Evolutionary conservation across 2,797 vertebrate species (phyloP), one percentile per base, ranked within the genome.

Genomic region (Saxicola maurus): DNA sequence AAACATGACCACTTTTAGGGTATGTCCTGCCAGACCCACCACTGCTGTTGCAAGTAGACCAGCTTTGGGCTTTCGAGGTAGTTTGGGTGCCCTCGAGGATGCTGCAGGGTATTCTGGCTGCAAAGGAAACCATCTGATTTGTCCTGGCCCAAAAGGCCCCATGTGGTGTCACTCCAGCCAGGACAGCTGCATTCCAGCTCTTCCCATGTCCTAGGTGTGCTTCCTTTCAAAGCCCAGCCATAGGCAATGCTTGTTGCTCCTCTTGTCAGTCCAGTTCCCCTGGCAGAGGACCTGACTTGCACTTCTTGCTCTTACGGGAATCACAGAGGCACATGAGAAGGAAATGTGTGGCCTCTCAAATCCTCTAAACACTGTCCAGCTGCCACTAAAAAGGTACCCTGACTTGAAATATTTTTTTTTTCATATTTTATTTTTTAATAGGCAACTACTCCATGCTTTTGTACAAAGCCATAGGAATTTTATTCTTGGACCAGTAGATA

Each of bases 401-500:
- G 43, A 80, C 60, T 92, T 64, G 67, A 89, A 73, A 56, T 81
- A 2, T 12, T 45, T 51, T 89, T 82, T 82, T 82, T 3, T 10
- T 51, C 27, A 31, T 11, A 40, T 91, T 93, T 92, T 45, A 37
- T 91, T 91, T 93, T 93, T 84, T 91, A 92, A 79, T 42, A 82
- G 85, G 87, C 52, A 83, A 46, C 91, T 96, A 90, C 84, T 96
- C 86, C 0, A 0, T 87, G 81, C 93, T 95, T 96, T 95, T 95
- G 91, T 94, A 91, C 90, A 94, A 91, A 94, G 82, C 94, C 94
- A 82, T 94, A 92, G 96, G 96, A 97, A 97, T 97, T 97, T 97
- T 95, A 88, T 96, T 97, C 97, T 97, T 97, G 97, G 96, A 96
- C 86, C 66, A 84, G 92, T 7, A 96, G 94, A 96, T 95, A 96